Evolutionary conservation across 2,113 vertebrate genomes (phyloP), one percentile per base, ranked within the genome.

Genomic region (Phaethornis superciliosus): DNA sequence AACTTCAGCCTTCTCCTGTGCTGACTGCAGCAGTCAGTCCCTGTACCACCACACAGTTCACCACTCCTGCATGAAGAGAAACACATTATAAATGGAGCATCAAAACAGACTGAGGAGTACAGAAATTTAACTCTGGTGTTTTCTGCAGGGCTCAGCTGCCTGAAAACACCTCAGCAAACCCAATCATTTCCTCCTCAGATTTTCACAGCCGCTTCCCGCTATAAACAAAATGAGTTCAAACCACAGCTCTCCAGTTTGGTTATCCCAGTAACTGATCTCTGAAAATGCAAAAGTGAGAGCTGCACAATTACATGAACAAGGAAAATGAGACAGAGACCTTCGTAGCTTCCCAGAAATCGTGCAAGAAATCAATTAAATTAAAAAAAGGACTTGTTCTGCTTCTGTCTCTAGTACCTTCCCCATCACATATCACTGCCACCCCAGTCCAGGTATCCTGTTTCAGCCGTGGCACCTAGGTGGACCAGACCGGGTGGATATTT

Each of bases 401-500:
- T 56, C 42, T 62, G 22, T 51, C 15, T 54, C 33, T 37, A 49
- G 20, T 24, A 59, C 42, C 20, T 40, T 65, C 32, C 42, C 35
- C 13, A 14, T 22, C 26, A 62, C 40, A 62, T 8, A n/a, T 46
- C 0, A 0, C 55, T 58, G 27, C 26, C 21, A 32, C 7, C 37
- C 15, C 56, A 42, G 24, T 22, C 33, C 35, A 69, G 24, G 20
- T 28, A 63, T 42, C 37, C 24, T 0, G 0, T 58, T 68, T 87
- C 54, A 52, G 35, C 24, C 70, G 22, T 1, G 9, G 51, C 46
- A 81, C 52, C 30, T 19, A 28, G 13, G 16, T 49, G 26, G 72
- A 64, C 0, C 0, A 0, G 0, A 67, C 17, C 0, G 0, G 68
- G 42, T 3, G 51, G 23, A 46, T 33, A 62, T 35, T 83, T 62